Evolutionary conservation across 2,113 vertebrate species (phyloP), one percentile per base, ranked within the genome.

Genomic region (Sula dactylatra): DNA sequence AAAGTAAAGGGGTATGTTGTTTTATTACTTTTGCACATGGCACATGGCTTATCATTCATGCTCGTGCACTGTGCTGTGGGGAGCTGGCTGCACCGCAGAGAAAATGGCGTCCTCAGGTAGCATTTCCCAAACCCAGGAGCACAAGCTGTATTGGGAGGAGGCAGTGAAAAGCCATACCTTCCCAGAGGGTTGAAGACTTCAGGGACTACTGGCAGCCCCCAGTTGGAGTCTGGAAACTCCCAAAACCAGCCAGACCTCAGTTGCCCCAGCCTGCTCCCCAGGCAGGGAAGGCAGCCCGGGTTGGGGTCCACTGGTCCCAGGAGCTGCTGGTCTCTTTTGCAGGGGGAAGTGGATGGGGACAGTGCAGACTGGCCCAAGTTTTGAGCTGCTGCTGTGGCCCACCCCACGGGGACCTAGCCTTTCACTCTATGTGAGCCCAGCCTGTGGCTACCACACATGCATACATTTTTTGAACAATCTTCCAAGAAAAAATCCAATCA

Each of bases 51-150:
- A 0, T 54, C 7, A 17, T 38, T 64, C 7, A 2, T 13, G 12
- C 11, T n/a, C 1, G 3, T 6, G 2, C 25, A 18, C 5, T 0
- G 6, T 16, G 42, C 32, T 74, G 32, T 49, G 44, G 32, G 70
- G 24, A 69, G 31, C 58, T 40, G 54, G 10, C 38, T 82, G 24
- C 3, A 3, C 25, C 34, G 20, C 0, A 0, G 13, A 40, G 61
- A 47, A 27, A 42, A 50, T 17, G 32, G 27, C 21, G 72, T 52
- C 42, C 42, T 44, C 36, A 16, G n/a, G 40, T 32, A 56, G 16
- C 22, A 5, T 17, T 47, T 70, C 19, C 50, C 34, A 66, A 58
- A 34, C 3, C 24, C 17, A 25, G 78, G 11, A 84, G 20, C 42
- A 58, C 15, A 62, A 16, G 15, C 38, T 82, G 13, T 38, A 4